Evolutionary conservation across 64 coral and sea anemone genomes (phyloP).

Genomic region (Exaiptasia diaphana): DNA sequence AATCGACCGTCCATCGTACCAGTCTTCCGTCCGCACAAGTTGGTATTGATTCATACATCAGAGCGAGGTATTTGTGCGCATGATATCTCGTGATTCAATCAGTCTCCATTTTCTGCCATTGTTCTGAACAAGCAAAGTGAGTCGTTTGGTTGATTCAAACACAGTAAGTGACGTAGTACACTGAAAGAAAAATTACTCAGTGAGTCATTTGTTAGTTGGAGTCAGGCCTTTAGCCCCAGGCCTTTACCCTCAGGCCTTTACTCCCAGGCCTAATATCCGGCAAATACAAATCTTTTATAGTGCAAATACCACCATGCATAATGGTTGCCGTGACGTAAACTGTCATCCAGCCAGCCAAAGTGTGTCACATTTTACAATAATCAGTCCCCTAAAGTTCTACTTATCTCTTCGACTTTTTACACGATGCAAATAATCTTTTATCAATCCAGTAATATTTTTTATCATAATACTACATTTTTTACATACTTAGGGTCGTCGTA

Average conservation of each 20-base stretch:
- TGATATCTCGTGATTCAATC: too few species aligned
- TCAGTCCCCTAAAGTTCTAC: background rate
- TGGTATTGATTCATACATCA: too few species aligned
- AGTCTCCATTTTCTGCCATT: background rate
- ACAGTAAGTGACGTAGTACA: constrained; percentile 72
- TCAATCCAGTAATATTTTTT: too few species aligned
- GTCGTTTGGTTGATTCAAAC: constrained; percentile 65
- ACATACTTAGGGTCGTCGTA: constrained; percentile 92
- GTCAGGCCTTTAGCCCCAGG: background rate
- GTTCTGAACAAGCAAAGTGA: constrained; percentile 70
- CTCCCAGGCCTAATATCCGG: too few species aligned
- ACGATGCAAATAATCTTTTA: background rate
- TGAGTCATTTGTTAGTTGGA: background rate
- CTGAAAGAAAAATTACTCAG: constrained; percentile 27
- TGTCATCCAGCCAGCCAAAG: background rate
- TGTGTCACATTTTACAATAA: background rate
- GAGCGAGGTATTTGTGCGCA: too few species aligned
- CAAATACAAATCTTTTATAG: background rate
- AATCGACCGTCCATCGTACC: too few species aligned
- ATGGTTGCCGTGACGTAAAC: background rate
- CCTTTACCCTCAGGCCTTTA: background rate
- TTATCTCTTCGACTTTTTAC: background rate
- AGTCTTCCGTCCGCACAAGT: too few species aligned
- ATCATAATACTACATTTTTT: too few species aligned
- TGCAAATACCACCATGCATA: too few species aligned